phyloP scores from a whole-genome alignment of 2,797 vertebrate genomes.

The Chiroxiphia lanceolata region DNA sequence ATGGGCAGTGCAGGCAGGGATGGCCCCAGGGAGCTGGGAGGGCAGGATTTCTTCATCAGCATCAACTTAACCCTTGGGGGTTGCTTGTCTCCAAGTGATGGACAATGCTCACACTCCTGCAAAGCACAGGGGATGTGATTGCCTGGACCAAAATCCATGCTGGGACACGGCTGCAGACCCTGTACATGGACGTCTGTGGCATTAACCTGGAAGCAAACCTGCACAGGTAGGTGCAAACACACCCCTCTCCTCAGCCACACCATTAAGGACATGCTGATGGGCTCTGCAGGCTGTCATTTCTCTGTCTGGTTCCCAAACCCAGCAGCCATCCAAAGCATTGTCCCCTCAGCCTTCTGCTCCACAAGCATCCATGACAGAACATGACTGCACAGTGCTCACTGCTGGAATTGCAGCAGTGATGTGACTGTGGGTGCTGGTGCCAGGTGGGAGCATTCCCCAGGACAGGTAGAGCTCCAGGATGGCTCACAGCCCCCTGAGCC shows the following conservation, averaged over 20 bases:
- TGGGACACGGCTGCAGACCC: accelerated
- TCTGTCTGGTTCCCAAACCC: neutral
- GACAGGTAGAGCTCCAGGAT: neutral
- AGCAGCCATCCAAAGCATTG: accelerated
- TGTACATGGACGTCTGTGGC: accelerated
- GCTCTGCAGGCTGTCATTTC: neutral
- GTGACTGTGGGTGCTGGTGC: accelerated
- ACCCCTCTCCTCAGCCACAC: accelerated
- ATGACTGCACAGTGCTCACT: accelerated
- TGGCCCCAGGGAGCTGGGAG: neutral
- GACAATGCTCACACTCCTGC: accelerated
- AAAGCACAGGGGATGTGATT: neutral
- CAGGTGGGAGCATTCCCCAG: neutral
- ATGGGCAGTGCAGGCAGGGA: neutral
- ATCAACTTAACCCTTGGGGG: neutral
- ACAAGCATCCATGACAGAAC: accelerated
- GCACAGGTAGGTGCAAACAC: neutral
- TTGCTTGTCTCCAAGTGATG: neutral
- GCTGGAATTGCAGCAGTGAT: neutral
- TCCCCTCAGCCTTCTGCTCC: neutral
- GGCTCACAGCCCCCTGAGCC: neutral
- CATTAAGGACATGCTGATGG: neutral
- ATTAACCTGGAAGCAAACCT: neutral
- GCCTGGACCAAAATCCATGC: neutral
- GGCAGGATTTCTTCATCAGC: neutral